Evolutionary conservation across 2,888 invertebrate species (phyloP).

Genomic region (Orchesella flavescens): DNA sequence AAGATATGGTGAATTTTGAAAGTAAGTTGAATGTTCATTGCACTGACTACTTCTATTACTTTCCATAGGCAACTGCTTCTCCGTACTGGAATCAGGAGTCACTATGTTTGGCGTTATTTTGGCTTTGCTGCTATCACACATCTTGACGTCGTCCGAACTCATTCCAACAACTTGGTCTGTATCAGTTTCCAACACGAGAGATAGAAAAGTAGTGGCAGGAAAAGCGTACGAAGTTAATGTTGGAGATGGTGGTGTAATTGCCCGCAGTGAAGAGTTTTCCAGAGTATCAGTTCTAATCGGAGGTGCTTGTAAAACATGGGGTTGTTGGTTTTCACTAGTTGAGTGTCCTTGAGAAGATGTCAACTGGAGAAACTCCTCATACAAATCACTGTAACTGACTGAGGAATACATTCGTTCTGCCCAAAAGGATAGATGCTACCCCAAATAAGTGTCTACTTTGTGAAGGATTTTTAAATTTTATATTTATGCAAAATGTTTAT

Average conservation of each 20-base stretch:
- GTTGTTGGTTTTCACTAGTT: too few relatives aligned
- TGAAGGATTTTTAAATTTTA: background rate
- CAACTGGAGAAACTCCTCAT: slow-evolving; percentile 66
- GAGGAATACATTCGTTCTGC: slow-evolving; percentile 41
- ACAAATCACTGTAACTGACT: slow-evolving; percentile 67
- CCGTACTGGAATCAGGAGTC: background rate
- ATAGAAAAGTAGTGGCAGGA: too few relatives aligned
- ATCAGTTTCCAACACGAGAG: too few relatives aligned
- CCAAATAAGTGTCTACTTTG: background rate
- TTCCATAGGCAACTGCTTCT: slow-evolving; percentile 7
- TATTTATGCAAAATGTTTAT: slow-evolving; percentile 16
- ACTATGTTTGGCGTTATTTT: background rate
- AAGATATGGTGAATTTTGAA: too few relatives aligned
- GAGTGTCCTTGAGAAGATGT: slow-evolving; percentile 39
- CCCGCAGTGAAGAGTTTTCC: slow-evolving; percentile 15
- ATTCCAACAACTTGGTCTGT: too few relatives aligned
- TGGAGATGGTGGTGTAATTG: slow-evolving; percentile 40
- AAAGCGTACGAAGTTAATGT: too few relatives aligned
- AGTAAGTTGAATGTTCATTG: too few relatives aligned
- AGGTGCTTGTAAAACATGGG: too few relatives aligned
- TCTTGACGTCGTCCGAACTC: background rate
- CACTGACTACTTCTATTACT: too few relatives aligned
- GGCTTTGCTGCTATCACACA: slow-evolving; percentile 29
- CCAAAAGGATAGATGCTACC: background rate
- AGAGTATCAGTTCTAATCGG: background rate